Evolutionary conservation across 1,140 invertebrate species (phyloP).

Genomic region (Colletes latitarsis): DNA sequence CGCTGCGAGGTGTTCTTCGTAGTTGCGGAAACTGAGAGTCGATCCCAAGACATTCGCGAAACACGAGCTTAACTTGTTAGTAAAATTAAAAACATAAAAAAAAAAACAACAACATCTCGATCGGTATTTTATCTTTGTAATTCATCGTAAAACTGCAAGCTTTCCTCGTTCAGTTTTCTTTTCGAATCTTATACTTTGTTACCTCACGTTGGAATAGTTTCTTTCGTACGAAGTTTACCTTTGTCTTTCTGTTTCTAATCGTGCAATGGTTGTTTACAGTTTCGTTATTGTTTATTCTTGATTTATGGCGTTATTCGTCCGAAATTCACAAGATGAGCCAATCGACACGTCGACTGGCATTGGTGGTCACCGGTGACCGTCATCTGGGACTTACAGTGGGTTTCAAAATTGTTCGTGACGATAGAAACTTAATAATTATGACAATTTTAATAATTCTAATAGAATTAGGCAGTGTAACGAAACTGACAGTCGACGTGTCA

Average conservation of each 20-base stretch:
- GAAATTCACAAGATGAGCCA: neutral
- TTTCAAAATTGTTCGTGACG: no score
- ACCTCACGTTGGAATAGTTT: neutral
- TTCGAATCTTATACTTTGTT: neutral
- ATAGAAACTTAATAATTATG: no score
- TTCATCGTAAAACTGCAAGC: slow-evolving; percentile 9
- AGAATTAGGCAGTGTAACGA: no score
- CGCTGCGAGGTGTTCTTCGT: neutral
- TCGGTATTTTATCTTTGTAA: slow-evolving; percentile 6
- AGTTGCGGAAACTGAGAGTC: neutral
- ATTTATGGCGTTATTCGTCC: neutral
- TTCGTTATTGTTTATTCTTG: neutral
- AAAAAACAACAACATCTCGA: no score
- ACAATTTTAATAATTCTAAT: no score
- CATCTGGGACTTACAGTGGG: no score
- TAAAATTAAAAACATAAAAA: neutral
- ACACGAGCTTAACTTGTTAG: slow-evolving; percentile 36
- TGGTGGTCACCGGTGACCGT: no score
- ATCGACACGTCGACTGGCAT: no score
- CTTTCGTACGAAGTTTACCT: neutral
- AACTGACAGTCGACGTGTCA: no score
- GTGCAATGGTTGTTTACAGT: neutral
- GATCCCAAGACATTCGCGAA: neutral
- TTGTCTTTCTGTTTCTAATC: neutral
- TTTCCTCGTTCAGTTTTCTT: neutral